A percentile compares a stretch with the other conserved stretches of the same genome.
Conservation (phyloP, 2,113 vertebrate genomes). For the Machaerirhynchus nigripectus region DNA sequence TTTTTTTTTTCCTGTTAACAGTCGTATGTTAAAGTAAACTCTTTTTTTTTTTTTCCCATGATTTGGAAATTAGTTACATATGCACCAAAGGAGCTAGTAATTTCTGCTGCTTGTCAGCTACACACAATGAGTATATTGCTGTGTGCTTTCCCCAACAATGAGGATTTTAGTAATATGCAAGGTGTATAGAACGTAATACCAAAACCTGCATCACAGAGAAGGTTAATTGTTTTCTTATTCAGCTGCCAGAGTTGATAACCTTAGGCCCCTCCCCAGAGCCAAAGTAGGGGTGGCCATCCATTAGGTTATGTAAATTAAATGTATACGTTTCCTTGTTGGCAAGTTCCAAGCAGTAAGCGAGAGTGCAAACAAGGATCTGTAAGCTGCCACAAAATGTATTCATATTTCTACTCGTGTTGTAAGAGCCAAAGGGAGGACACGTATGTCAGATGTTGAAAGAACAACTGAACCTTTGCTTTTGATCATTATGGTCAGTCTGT, state of each 20-base stretch:
- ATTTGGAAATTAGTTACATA: conserved; percentile 76
- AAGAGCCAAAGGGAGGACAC: conserved; percentile 58
- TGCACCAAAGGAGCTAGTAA: conserved; percentile 77
- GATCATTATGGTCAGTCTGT: conserved; percentile 52
- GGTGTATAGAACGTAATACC: conserved; percentile 56
- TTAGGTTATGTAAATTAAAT: conserved; percentile 60
- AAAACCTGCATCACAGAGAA: conserved; percentile 64
- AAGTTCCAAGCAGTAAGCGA: conserved; percentile 67
- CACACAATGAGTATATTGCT: conserved; percentile 83
- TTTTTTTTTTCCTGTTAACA: conserved; percentile 75
- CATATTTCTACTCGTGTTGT: conserved; percentile 52
- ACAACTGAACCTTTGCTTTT: conserved; percentile 61
- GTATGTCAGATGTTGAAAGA: conserved; percentile 54
- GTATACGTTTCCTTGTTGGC: conserved; percentile 68
- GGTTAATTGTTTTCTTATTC: conserved; percentile 51
- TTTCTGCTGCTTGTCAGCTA: conserved; percentile 63
- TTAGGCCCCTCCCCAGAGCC: conserved; percentile 25
- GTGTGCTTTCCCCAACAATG: conserved; percentile 65
- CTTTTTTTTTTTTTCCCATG: conserved; percentile 8
- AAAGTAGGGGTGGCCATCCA: conserved; percentile 38
- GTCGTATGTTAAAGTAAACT: conserved; percentile 70
- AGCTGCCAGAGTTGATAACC: conserved; percentile 70
- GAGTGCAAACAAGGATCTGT: conserved; percentile 67
- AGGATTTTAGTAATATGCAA: conserved; percentile 65
- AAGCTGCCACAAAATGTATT: conserved; percentile 69